These are phyloP conservation scores for Eristalis pertinax DNA, from an alignment of 2,888 invertebrate genomes.

Conservation along the genomic window DNA sequence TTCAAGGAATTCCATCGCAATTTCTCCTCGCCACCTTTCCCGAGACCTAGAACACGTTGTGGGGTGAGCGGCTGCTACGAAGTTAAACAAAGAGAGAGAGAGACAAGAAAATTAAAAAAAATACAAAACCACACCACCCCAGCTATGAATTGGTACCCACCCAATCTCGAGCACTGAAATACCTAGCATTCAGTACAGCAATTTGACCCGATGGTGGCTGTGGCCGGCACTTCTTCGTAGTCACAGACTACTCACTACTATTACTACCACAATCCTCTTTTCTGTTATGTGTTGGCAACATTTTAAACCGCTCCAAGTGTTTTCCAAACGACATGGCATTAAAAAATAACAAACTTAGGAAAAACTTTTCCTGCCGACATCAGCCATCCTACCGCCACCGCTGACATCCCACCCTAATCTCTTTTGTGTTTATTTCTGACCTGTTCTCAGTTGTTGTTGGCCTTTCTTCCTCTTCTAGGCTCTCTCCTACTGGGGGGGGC, in stretches of 20 bases:
- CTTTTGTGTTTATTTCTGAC: slow-evolving; percentile 49
- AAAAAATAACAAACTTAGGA: slow-evolving; percentile 58
- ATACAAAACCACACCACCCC: not conserved
- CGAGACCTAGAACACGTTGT: not conserved
- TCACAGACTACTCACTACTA: not conserved
- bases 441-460: slow-evolving; percentile 26
- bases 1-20: slow-evolving; percentile 17
- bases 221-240: slow-evolving; percentile 12
- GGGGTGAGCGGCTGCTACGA: not conserved
- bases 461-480: slow-evolving; percentile 31
- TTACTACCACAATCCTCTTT: slow-evolving; percentile 22
- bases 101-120: not conserved
- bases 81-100: not conserved
- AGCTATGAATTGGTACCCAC: slow-evolving; percentile 4
- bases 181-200: not conserved
- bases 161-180: not conserved
- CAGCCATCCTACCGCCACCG: not conserved
- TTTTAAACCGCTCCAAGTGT: slow-evolving; percentile 63
- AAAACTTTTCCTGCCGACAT: slow-evolving; percentile 56
- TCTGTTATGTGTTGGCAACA: slow-evolving; percentile 46
- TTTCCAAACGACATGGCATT: slow-evolving; percentile 58
- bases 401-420: slow-evolving; percentile 40
- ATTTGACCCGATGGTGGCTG: not conserved
- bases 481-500: not conserved
- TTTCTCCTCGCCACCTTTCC: slow-evolving; percentile 9